Base-by-base conservation (phyloP, 2,113 vertebrate genomes). In the Myocastor coypus region DNA sequence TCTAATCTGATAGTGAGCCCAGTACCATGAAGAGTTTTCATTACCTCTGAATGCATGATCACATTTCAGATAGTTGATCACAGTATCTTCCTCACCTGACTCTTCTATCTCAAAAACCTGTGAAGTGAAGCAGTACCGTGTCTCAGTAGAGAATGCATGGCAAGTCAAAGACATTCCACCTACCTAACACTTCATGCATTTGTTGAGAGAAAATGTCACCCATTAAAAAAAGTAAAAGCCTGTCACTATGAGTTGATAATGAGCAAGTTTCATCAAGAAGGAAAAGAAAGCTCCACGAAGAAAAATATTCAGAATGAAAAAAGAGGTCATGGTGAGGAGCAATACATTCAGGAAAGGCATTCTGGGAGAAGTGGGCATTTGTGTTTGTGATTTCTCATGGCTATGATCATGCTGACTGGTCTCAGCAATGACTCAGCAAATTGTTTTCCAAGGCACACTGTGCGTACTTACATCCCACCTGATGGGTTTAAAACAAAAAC, bases 401-500 rank as follows among this genome's bases (percentile, higher is more conserved):
- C 34, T 91, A 11, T 37, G n/a, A 17, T 83, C 30, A 0, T 2
- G 26, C 10, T 46, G 63, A 42, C n/a, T 17, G 20, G 32, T 73
- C 32, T 86, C 68, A 12, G 73, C 85, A 80, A 59, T 97, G 96
- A 97, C 93, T 97, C 93, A 97, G 94, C 96, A 90, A 82, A 90
- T 91, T 55, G 86, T 83, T 94, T 97, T 90, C 42, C 22, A 82
- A 90, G 66, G 77, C 89, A 83, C 78, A 90, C 96, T 92, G 57
- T 28, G 13, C 78, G 82, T 64, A 78, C 73, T 93, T n/a, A 46
- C 6, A 81, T 50, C 55, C 50, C 0, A 0, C 93, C 93, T 81
- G 94, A 95, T 87, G 87, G 73, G 68, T 88, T 96, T 96, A 66
- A 95, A 96, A 96, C 81, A 90, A 96, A 97, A 97, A 87, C 80